Base-by-base conservation (phyloP, 2,113 vertebrate species). In the Alligator mississippiensis region DNA sequence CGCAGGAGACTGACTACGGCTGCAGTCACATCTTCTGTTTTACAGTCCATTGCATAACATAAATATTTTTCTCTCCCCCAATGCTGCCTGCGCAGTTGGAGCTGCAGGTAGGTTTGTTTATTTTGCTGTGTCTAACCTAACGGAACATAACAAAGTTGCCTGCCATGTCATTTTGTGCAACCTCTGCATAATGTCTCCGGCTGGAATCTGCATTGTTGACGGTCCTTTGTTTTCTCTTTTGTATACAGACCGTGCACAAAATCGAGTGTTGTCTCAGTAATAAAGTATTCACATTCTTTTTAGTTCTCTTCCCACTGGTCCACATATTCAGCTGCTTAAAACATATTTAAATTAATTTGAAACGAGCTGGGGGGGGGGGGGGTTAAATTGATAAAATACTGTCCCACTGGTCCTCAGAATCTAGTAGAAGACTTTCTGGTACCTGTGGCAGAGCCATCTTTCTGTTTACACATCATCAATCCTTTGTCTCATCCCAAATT, bases 71-170 rank as follows among this genome's bases (percentile, higher is more conserved):
- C 97, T 98, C 95, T 98, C 96, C 92, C 96, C 96, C 95, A 96
- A 98, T 98, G 98, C 98, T 98, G 97, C 97, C 98, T 98, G 97
- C 97, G 98, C 97, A 99, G 99, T 96, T 98, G 99, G 99, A 99
- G 98, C 98, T 99, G 96, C 99, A 99, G 99, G 99, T 99, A 99
- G 97, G 99, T 98, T 97, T 97, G 85, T 27, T 80, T 47, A 66
- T 93, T 91, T 97, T 93, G 93, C 94, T 97, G 92, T 95, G 88
- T 97, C 93, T 96, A 62, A 89, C 88, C 1, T 60, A 94, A 82
- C 90, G 92, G 94, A 97, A 95, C 58, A 21, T 87, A 79, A 77
- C 85, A 85, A 34, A 92, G 80, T 96, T 2, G 3, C 95, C 87
- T 97, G 91, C 95, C 57, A 7, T 96, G 81, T 92, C 93, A 82